Base-by-base conservation (phyloP, 1,140 invertebrate species). In the Diuraphis noxia region DNA sequence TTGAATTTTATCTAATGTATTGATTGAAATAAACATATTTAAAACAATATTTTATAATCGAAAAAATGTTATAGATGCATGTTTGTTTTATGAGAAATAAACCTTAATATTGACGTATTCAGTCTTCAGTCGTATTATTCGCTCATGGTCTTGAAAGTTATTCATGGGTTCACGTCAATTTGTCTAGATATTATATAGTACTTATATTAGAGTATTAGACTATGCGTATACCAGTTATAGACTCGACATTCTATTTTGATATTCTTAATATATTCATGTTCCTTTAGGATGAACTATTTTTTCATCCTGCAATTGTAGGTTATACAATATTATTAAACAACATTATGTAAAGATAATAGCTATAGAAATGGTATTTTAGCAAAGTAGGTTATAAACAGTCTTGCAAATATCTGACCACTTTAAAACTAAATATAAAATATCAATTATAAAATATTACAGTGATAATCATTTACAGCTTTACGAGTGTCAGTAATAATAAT, bases 401-500 rank as follows among this genome's bases (percentile, higher is more conserved):
- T n/a, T 72, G 30, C 56, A 72, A 72, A 25, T 82, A 41, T 82
- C 23, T 13, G 81, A 40, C 40, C 21, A 82, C 7, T 38, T 41
- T 30, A 41, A 82, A 41, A 6, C 25, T 13, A 41, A 82, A n/a
- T 41, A n/a, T n/a, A 40, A 30, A n/a, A n/a, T n/a, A 82, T 25
- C 21, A 82, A 82, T 82, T 40, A 82, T 43, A 17, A 41, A 43
- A 82, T n/a, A n/a, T 17, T 17, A 82, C 23, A 25, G 2, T n/a
- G 81, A 82, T 49, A 30, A 23, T 23, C 9, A 3, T 40, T 40
- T 30, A n/a, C n/a, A n/a, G n/a, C n/a, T n/a, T n/a, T n/a, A 81
- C 36, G 77, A 79, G 77, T 79, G 36, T 72, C n/a, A 72, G 56
- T 34, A 72, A 72, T 72, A 72, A 72, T 72, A 72, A 72, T 56